phyloP scores from a whole-genome alignment of 2,888 invertebrate genomes.

The Osmoderma eremita region DNA sequence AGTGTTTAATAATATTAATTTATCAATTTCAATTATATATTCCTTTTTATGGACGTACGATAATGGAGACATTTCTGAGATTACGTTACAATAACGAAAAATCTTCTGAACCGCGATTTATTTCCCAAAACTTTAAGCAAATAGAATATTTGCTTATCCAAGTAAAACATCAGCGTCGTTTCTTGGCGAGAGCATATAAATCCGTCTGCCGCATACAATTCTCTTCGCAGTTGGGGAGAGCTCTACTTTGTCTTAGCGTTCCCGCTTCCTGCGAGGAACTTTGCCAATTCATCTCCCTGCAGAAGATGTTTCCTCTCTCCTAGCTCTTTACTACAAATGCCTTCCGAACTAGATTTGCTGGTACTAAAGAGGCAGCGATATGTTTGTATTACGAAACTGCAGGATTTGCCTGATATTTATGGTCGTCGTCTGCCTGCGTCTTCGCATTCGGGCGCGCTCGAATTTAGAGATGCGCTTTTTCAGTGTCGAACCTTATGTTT shows the following conservation, averaged over 20 bases:
- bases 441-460: slow-evolving; percentile 41
- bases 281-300: slow-evolving; percentile 62
- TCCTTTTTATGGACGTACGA: neutral
- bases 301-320: slow-evolving; percentile 62
- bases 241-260: slow-evolving; percentile 62
- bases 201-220: slow-evolving; percentile 45
- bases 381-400: slow-evolving; percentile 60
- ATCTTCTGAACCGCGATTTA: slow-evolving; percentile 25
- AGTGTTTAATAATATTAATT: too few relatives aligned
- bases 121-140: slow-evolving; percentile 38
- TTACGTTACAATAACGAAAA: slow-evolving; percentile 24
- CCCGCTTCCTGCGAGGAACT: slow-evolving; percentile 61
- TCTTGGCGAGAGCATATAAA: slow-evolving; percentile 44
- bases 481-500: slow-evolving; percentile 36
- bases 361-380: slow-evolving; percentile 60
- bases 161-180: slow-evolving; percentile 45
- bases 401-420: slow-evolving; percentile 57
- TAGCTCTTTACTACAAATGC: slow-evolving; percentile 62
- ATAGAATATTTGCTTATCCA: slow-evolving; percentile 45
- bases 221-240: slow-evolving; percentile 45
- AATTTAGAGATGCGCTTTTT: slow-evolving; percentile 50
- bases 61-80: slow-evolving; percentile 9
- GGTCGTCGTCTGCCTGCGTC: slow-evolving; percentile 46
- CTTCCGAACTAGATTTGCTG: slow-evolving; percentile 63
- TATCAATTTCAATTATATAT: too few relatives aligned